Evolutionary conservation across 2,888 invertebrate species (phyloP).

Genomic region (Pristionchus exspectatus): DNA sequence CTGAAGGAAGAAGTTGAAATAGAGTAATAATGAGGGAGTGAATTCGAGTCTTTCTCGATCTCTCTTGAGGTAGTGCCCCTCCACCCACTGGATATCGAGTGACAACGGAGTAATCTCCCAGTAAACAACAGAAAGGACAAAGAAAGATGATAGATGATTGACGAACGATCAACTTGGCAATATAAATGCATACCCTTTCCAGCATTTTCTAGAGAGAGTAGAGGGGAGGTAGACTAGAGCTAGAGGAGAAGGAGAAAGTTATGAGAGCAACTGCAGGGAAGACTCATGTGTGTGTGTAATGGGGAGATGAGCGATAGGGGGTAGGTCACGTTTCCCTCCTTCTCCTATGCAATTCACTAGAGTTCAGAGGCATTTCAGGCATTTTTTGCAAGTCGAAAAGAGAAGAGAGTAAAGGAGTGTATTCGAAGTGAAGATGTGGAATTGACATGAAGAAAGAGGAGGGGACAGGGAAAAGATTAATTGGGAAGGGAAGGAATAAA

Average conservation of each 20-base stretch:
- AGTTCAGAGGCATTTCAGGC: neutral
- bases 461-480: constrained; percentile 5
- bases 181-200: constrained; percentile 54
- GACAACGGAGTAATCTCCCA: neutral
- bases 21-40: constrained; percentile 22
- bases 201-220: constrained; percentile 6
- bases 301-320: constrained; percentile 27
- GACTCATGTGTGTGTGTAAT: neutral
- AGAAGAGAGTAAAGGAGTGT: neutral
- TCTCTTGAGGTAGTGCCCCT: neutral
- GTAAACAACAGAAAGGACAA: neutral
- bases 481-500: constrained; percentile 31
- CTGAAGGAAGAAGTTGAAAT: constrained; percentile 61
- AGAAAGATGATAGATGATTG: neutral
- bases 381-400: neutral
- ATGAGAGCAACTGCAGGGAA: neutral
- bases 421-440: constrained; percentile 13
- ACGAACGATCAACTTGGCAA: constrained; percentile 5
- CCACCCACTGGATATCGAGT: constrained; percentile 27
- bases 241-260: constrained; percentile 3
- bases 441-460: constrained; percentile 5
- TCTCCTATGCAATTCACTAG: neutral
- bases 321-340: neutral
- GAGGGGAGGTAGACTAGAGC: neutral
- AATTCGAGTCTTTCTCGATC: constrained; percentile 17